Base-by-base conservation (phyloP, 1,140 invertebrate genomes). In the Hycleus phaleratus region DNA sequence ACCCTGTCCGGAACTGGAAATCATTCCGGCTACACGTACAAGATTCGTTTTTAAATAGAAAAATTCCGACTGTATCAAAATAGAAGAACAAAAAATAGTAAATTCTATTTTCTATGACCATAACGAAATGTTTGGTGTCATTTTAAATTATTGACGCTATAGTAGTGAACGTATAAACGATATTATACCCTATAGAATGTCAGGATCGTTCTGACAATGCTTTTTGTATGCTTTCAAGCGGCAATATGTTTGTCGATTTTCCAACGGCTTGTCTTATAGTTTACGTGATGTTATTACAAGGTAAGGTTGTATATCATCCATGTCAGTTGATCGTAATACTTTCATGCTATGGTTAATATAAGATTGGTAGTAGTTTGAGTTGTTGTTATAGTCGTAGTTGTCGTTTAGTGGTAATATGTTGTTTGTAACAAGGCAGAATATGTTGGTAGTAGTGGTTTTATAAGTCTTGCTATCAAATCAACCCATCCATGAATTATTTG, bases 241-340 rank as follows among this genome's bases (percentile, higher is more conserved):
- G 51, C 44, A 55, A 62, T 62, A 63, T 59, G 54, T 66, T 66
- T 61, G 64, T 64, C 65, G 62, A 66, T 67, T 60, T 63, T 61
- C 56, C 54, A 60, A 57, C 52, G 43, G 48, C 51, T 59, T 61
- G 54, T 58, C 63, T 67, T 63, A 63, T 67, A 62, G 66, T 68
- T 68, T 68, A 68, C 66, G 66, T 66, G 61, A 66, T 47, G 64
- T 66, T 66, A 66, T 66, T 63, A 66, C 53, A 59, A 59, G 56
- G 59, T 53, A 48, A 62, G 56, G 64, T 57, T 61, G 59, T 67
- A 64, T 62, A 67, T 67, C 65, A 67, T 67, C 49, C 42, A 55
- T 48, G 64, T 63, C 64, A 63, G 58, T 61, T 61, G 57, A 58
- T 53, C 56, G 57, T 63, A 63, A 66, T 61, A 55, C 61, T 56